Conservation (phyloP, 2,113 vertebrate species). For the Trochalopteron elliotii region DNA sequence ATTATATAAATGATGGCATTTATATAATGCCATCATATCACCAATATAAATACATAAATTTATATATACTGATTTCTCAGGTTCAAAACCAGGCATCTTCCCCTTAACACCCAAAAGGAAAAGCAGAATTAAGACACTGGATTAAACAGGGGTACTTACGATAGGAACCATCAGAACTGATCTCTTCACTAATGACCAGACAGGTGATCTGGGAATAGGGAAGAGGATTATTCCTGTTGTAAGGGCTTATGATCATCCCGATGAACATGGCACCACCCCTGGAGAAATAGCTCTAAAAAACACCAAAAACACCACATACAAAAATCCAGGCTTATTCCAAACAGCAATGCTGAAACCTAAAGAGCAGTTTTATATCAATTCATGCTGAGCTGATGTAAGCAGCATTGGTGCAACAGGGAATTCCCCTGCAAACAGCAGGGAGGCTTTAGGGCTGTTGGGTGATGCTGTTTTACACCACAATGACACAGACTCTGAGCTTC, state of each 20-base stretch:
- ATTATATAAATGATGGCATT: no score
- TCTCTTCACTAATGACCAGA: slow-evolving; percentile 88
- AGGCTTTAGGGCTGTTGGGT: background rate
- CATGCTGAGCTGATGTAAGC: fast-evolving
- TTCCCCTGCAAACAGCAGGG: no score
- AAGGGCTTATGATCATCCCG: slow-evolving; percentile 97
- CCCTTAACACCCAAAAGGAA: background rate
- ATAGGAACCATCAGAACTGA: slow-evolving; percentile 79
- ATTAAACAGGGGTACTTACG: slow-evolving; percentile 77
- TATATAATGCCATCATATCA: background rate
- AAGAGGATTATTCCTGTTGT: slow-evolving; percentile 89
- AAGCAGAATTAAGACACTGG: background rate
- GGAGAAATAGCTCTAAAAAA: slow-evolving; percentile 92
- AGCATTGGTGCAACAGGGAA: background rate
- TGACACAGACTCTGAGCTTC: no score
- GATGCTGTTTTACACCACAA: no score
- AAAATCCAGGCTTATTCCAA: background rate
- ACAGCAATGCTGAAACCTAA: background rate
- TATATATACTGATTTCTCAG: background rate
- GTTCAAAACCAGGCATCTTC: background rate
- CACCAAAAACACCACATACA: background rate
- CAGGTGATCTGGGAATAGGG: slow-evolving; percentile 94
- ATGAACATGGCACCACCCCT: slow-evolving; percentile 95
- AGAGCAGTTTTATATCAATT: fast-evolving
- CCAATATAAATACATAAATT: background rate